A percentile compares a stretch with the other conserved stretches of the same genome.
These are phyloP conservation scores for Microhierax caerulescens DNA, from an alignment of 2,797 vertebrate genomes.

Conservation along the genomic window DNA sequence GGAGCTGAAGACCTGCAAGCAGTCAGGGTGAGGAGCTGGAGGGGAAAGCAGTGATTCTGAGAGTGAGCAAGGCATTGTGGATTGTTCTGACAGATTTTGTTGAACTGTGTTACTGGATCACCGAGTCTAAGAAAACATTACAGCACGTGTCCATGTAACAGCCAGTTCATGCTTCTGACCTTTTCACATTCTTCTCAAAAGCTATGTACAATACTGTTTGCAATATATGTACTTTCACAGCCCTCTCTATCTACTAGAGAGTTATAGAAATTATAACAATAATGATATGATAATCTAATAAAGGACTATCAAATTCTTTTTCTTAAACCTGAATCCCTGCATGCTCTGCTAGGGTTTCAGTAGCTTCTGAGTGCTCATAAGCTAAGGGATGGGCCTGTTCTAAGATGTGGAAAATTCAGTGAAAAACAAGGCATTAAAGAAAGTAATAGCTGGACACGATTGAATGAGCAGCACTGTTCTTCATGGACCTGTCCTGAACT, in stretches of 20 bases:
- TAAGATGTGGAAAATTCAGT: conserved; percentile 49
- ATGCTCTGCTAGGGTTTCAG: background rate
- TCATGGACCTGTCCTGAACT: conserved; percentile 27
- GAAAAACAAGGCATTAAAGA: conserved; percentile 47
- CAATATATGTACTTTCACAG: background rate
- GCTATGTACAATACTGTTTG: background rate
- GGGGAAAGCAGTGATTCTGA: background rate
- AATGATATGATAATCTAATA: background rate
- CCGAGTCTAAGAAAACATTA: conserved; percentile 11
- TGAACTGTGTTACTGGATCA: conserved; percentile 2
- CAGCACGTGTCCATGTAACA: background rate
- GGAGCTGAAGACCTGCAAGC: background rate
- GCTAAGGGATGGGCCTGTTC: background rate
- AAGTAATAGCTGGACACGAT: conserved; percentile 28
- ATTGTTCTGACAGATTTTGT: background rate
- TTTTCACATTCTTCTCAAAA: background rate
- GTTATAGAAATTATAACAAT: background rate
- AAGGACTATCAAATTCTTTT: background rate
- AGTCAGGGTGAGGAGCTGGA: background rate
- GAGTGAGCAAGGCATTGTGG: background rate
- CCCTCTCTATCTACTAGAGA: background rate
- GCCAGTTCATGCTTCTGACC: background rate
- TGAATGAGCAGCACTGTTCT: conserved; percentile 57
- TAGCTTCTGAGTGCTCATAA: background rate
- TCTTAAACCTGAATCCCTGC: background rate